Evolutionary conservation across 2,797 vertebrate genomes (phyloP).

Genomic region (Anabas testudineus): DNA sequence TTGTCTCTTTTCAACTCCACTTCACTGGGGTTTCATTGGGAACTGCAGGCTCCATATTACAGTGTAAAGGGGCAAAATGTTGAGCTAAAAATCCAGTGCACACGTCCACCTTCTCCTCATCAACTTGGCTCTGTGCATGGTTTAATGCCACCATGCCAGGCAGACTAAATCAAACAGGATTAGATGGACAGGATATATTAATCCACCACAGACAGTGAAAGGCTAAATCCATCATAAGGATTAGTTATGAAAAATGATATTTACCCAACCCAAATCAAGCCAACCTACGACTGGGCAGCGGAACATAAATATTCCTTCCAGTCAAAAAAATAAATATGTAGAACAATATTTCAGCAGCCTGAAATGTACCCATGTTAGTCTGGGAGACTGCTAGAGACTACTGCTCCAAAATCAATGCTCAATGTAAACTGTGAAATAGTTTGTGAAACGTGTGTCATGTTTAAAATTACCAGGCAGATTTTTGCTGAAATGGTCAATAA

Average conservation of each 20-base stretch:
- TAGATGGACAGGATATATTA: conserved; percentile 57
- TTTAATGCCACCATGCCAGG: conserved; percentile 12
- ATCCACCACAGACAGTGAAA: conserved; percentile 47
- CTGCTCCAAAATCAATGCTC: background rate
- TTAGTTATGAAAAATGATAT: conserved; percentile 61
- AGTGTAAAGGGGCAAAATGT: background rate
- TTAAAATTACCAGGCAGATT: background rate
- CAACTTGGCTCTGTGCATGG: conserved; percentile 5
- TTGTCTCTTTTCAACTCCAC: background rate
- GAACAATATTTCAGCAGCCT: background rate
- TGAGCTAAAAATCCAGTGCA: conserved; percentile 13
- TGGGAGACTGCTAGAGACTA: background rate
- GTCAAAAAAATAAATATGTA: conserved; percentile 8
- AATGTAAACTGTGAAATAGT: background rate
- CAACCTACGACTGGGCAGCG: background rate
- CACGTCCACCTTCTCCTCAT: conserved; percentile 13
- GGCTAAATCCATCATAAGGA: conserved; percentile 60
- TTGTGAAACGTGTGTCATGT: background rate
- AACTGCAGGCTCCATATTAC: background rate
- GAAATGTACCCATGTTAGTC: background rate
- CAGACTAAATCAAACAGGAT: conserved; percentile 65
- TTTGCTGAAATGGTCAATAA: no score
- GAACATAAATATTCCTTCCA: conserved; percentile 16
- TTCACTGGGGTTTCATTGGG: background rate
- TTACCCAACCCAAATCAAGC: conserved; percentile 48